These are phyloP conservation scores for Drosophila ercepeae DNA, from an alignment of 1,140 invertebrate species.

Conservation along the genomic window DNA sequence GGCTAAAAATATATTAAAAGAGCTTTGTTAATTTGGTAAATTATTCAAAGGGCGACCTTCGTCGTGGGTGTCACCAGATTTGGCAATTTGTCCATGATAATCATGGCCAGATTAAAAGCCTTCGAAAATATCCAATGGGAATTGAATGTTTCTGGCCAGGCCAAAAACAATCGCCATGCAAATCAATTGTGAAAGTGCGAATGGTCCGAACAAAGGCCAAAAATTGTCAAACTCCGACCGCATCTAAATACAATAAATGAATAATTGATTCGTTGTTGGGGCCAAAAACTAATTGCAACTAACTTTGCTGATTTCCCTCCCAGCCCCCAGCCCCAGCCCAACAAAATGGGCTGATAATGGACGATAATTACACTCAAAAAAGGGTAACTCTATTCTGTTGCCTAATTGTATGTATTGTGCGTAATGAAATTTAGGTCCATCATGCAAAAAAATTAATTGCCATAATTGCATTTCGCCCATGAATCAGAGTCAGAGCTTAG, in stretches of 20 bases:
- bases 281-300: conserved; percentile 64
- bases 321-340: neutral
- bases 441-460: conserved; percentile 72
- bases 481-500: neutral
- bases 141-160: neutral
- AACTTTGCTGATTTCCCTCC: conserved; percentile 30
- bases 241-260: conserved; percentile 62
- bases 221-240: conserved; percentile 52
- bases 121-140: conserved; percentile 32
- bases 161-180: conserved; percentile 32
- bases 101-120: conserved; percentile 40
- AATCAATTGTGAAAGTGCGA: conserved; percentile 60
- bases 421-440: conserved; percentile 61
- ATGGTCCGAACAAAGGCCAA: conserved; percentile 63
- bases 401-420: conserved; percentile 66
- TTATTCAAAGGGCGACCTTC: conserved; percentile 27
- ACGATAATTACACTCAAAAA: conserved; percentile 56
- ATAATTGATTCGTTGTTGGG: conserved; percentile 74
- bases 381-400: conserved; percentile 44
- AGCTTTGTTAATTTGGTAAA: conserved; percentile 26
- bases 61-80: conserved; percentile 6
- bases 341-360: conserved; percentile 46
- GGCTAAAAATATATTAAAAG: conserved; percentile 5
- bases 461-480: conserved; percentile 53
- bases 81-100: conserved; percentile 32